Evolutionary conservation across 2,888 invertebrate genomes (phyloP), one percentile per base, ranked within the genome.

Genomic region (Andrena praecox): DNA sequence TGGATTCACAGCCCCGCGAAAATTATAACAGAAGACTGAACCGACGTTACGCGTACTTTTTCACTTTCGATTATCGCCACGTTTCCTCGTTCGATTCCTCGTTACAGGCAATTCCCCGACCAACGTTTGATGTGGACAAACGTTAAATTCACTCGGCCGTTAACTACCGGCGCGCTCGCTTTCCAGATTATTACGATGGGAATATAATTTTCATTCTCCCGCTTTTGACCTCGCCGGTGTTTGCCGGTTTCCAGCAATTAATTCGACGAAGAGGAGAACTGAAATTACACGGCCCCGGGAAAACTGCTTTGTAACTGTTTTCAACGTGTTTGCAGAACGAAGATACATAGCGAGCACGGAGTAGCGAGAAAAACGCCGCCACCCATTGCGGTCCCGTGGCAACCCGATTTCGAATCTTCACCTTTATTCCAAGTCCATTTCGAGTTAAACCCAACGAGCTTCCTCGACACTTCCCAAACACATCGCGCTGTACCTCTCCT

Each of bases 241-340:
- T 71, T 71, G 80, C 71, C 35, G 27, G 80, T 48, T 50, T 80
- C 54, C 67, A 68, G 72, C 72, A 80, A 80, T 80, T 80, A 80
- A 80, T 80, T 80, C n/a, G 33, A 72, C 80, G 73, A 80, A 80
- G 80, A 54, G 80, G 62, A 72, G 62, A 67, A 35, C 52, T 68
- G 56, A 24, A 80, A 80, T 80, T 67, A 68, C 67, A 27, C 33
- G n/a, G 54, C n/a, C 20, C 10, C 66, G 20, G 66, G 54, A 29
- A 68, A 80, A 67, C 56, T 72, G 80, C 80, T 80, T 73, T 80
- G 80, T 80, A 80, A 72, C 63, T 56, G 80, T 72, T 80, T 64
- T 62, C 67, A 56, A 50, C 67, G 63, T 67, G 50, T 80, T 80
- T 80, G 48, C 67, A 33, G 56, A 68, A 24, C 24, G 52, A 64